phyloP scores from a whole-genome alignment of 2,888 invertebrate species.

The Globia sparganii region DNA sequence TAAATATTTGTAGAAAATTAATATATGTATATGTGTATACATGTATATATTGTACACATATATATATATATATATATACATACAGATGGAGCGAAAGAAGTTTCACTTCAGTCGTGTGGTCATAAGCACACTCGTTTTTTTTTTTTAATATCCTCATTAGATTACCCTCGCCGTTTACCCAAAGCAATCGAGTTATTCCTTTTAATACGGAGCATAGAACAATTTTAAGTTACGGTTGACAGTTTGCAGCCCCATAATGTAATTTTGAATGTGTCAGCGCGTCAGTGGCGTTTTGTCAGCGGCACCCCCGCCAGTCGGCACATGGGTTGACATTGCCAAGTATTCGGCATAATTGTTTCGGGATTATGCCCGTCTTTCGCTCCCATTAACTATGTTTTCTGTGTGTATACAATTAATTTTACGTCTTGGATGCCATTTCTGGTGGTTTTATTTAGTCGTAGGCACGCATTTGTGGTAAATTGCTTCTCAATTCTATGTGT shows the following conservation, averaged over 20 bases:
- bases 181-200: slow-evolving; percentile 56
- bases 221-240: slow-evolving; percentile 62
- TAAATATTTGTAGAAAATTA: no score
- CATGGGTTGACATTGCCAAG: slow-evolving; percentile 59
- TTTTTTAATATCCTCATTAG: slow-evolving; percentile 40
- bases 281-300: slow-evolving; percentile 74
- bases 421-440: slow-evolving; percentile 6
- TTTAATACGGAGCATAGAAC: slow-evolving; percentile 48
- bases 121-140: no score
- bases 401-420: slow-evolving; percentile 7
- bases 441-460: background rate
- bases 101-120: no score
- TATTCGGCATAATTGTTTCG: slow-evolving; percentile 69
- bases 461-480: background rate
- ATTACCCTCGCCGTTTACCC: slow-evolving; percentile 32
- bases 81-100: no score
- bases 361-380: slow-evolving; percentile 44
- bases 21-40: no score
- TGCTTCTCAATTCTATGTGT: background rate
- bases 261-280: slow-evolving; percentile 84
- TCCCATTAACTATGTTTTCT: slow-evolving; percentile 38
- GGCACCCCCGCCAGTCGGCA: slow-evolving; percentile 59
- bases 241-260: slow-evolving; percentile 70
- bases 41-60: no score
- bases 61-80: no score